These are phyloP conservation scores for Antechinus flavipes DNA, from an alignment of 2,113 vertebrate species.

Conservation along the genomic window DNA sequence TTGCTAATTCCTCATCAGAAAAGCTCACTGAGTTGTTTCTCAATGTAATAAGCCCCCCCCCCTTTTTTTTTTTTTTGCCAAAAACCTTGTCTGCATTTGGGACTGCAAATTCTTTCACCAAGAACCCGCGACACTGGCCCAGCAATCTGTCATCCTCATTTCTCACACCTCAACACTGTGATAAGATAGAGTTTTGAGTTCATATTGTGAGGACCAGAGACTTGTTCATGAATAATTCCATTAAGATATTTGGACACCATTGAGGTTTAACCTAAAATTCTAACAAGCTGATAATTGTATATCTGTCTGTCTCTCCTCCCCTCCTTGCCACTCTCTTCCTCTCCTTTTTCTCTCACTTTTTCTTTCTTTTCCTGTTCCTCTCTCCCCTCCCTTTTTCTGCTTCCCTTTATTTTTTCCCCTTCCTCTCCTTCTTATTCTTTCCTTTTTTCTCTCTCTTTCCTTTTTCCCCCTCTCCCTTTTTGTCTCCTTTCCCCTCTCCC, in stretches of 20 bases:
- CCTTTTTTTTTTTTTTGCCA: too few relatives aligned
- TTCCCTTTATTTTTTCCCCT: too few relatives aligned
- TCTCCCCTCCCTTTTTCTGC: background rate
- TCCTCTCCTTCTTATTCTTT: background rate
- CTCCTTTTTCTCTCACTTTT: background rate
- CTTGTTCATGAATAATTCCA: background rate
- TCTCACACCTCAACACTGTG: too few relatives aligned
- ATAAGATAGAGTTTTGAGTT: background rate
- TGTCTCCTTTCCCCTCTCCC: background rate
- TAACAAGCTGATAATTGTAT: background rate
- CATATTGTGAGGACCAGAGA: background rate
- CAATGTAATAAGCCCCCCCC: too few relatives aligned
- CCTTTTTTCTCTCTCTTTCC: background rate
- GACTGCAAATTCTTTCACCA: too few relatives aligned
- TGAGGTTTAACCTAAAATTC: background rate
- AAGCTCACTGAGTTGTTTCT: too few relatives aligned
- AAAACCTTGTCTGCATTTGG: too few relatives aligned
- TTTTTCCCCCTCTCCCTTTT: background rate
- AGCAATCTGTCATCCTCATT: too few relatives aligned
- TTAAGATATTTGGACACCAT: background rate
- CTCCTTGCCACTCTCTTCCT: too few relatives aligned
- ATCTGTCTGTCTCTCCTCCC: background rate
- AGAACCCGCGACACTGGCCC: too few relatives aligned
- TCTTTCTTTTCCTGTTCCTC: background rate
- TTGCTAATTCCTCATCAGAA: too few relatives aligned